Evolutionary conservation across 2,113 vertebrate species (phyloP).

Genomic region (Dendropsophus ebraccatus): DNA sequence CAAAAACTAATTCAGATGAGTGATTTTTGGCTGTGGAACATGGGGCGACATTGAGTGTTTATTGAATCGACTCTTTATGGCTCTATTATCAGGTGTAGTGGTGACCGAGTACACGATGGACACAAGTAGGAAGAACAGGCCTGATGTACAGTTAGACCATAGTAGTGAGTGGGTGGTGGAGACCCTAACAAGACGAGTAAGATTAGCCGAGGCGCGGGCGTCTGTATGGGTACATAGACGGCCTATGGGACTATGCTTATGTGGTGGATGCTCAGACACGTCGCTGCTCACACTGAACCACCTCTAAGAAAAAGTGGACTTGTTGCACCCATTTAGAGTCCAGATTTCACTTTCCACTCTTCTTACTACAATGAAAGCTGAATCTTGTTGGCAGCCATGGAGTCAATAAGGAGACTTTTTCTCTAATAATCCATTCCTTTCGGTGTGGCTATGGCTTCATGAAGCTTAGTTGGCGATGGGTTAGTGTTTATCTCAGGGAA

Average conservation of each 20-base stretch:
- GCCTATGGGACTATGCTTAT: not conserved
- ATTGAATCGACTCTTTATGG: constrained; percentile 27
- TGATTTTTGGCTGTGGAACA: not conserved
- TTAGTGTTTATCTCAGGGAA: not conserved
- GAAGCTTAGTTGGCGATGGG: not conserved
- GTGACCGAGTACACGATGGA: constrained; percentile 11
- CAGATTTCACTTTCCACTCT: not conserved
- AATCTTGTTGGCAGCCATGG: not conserved
- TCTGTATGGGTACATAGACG: not conserved
- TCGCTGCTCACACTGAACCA: not conserved
- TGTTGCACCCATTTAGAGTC: not conserved
- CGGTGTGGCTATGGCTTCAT: constrained; percentile 8
- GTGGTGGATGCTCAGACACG: not conserved
- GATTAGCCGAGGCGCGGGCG: not conserved
- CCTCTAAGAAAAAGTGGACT: not conserved
- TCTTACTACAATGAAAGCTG: not conserved
- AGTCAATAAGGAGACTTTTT: not conserved
- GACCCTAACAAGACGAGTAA: too few relatives aligned
- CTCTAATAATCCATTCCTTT: not conserved
- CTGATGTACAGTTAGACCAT: constrained; percentile 2
- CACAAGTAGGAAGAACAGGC: constrained; percentile 10
- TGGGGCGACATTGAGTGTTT: not conserved
- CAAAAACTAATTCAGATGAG: not conserved
- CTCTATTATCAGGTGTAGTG: constrained; percentile 25
- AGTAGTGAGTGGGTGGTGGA: not conserved